phyloP scores from a whole-genome alignment of 23 tunicate species.

The Corella eumyota region DNA sequence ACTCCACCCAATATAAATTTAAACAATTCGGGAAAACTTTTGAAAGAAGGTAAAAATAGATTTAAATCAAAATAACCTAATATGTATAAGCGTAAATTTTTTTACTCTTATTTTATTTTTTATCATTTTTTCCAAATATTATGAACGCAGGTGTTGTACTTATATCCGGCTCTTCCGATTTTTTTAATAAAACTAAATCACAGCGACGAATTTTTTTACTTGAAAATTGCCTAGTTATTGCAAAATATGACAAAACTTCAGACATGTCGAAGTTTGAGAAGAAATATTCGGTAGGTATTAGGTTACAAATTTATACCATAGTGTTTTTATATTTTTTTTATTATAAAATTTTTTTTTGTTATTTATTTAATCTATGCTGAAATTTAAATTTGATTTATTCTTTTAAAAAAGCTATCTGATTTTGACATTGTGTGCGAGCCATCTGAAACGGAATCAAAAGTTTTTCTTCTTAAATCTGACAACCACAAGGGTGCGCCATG shows the following conservation, averaged over 20 bases:
- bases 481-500: too few species aligned
- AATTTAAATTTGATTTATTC: too few species aligned
- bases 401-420: too few species aligned
- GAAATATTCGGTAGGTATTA: constrained; percentile 3
- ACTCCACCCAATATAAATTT: constrained; percentile 21
- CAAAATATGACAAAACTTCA: constrained; percentile 9
- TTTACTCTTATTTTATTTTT: neutral
- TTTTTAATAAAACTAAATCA: neutral
- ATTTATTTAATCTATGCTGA: too few species aligned
- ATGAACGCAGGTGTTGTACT: too few species aligned
- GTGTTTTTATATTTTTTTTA: too few species aligned
- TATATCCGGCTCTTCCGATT: too few species aligned
- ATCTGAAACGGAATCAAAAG: too few species aligned
- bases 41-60: constrained; percentile 21
- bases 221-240: constrained; percentile 21
- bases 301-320: neutral
- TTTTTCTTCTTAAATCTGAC: too few species aligned
- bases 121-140: neutral
- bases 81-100: neutral
- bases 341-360: too few species aligned
- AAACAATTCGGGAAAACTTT: constrained; percentile 13
- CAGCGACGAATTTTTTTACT: constrained; percentile 25
- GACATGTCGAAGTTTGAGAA: constrained; percentile 15
- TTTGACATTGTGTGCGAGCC: too few species aligned
- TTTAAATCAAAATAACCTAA: too few species aligned